Base-by-base conservation (phyloP, 1,140 invertebrate species). In the Bemisia tabaci region DNA sequence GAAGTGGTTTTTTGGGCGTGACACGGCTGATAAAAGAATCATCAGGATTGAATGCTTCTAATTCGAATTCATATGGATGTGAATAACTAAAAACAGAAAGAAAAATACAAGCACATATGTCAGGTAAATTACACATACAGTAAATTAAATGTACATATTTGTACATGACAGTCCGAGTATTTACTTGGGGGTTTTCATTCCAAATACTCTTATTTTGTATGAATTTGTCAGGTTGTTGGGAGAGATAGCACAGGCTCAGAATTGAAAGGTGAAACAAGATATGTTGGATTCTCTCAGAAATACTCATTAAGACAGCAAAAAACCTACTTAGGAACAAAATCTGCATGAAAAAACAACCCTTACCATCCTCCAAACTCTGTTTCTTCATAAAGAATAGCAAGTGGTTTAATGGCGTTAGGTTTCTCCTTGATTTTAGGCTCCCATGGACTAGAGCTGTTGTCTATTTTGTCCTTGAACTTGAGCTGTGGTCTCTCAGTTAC, bases 21-120 rank as follows among this genome's bases (percentile, higher is more conserved):
- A 71, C 68, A 63, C 75, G 71, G 1, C 74, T 68, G 12, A 90
- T 69, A 62, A 85, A 82, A 12, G 75, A 68, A 0, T 77, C 71
- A 0, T 79, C 72, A 0, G 83, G 82, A 25, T 81, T 74, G 72
- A 88, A 91, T 70, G 82, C 78, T 26, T 93, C 82, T 17, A 98
- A 74, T 77, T 98, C 95, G 75, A 83, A 83, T 75, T 91, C 85
- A 76, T 98, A 98, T 0, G 95, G 95, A 82, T 97, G 94, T 70
- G 85, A 82, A 76, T 84, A 92, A 68, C 85, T 87, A 72, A 69
- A 78, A 71, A 68, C n/a, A 72, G 60, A 70, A 68, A 70, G 64
- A 67, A 60, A 67, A 61, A 64, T 70, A 67, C 59, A 67, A 59
- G 48, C 23, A 65, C 63, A 22, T 39, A n/a, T 2, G 60, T 64